Conservation (phyloP, 2,797 vertebrate genomes). For the Otolemur crassicaudatus region DNA sequence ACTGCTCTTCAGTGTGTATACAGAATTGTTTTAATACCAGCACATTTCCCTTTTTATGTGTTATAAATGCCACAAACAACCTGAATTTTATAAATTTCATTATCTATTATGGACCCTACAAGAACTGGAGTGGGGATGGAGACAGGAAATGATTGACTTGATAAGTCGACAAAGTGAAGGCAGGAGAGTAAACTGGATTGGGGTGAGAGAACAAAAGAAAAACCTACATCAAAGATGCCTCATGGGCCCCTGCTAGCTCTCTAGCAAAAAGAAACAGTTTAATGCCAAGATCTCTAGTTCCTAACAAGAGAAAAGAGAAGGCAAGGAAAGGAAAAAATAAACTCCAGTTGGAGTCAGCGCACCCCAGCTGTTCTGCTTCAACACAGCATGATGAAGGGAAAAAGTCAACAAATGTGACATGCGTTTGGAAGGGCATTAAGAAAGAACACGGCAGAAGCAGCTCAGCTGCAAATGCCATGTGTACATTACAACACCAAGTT, state of each 20-base stretch:
- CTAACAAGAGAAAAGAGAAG: not conserved
- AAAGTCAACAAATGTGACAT: conserved; percentile 6
- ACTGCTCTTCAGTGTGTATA: not conserved
- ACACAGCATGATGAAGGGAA: not conserved
- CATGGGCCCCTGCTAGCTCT: not conserved
- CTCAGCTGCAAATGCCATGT: not conserved
- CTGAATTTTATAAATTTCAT: conserved; percentile 49
- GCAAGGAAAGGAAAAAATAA: not conserved
- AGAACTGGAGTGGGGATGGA: not conserved
- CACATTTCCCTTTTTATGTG: conserved; percentile 36
- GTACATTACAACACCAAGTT: not conserved
- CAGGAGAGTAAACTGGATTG: not conserved
- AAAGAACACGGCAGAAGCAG: not conserved
- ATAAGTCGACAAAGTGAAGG: not conserved
- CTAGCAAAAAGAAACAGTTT: not conserved
- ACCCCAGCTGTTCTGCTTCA: conserved; percentile 45
- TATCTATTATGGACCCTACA: not conserved
- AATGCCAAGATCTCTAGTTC: conserved; percentile 9
- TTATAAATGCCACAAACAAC: conserved; percentile 40
- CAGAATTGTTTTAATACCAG: not conserved
- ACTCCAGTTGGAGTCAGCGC: conserved; percentile 9
- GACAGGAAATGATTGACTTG: not conserved
- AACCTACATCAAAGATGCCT: not conserved
- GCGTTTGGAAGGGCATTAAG: not conserved
- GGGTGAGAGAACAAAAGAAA: not conserved